Evolutionary conservation across 1,140 invertebrate species (phyloP).

Genomic region (Penaeus vannamei): DNA sequence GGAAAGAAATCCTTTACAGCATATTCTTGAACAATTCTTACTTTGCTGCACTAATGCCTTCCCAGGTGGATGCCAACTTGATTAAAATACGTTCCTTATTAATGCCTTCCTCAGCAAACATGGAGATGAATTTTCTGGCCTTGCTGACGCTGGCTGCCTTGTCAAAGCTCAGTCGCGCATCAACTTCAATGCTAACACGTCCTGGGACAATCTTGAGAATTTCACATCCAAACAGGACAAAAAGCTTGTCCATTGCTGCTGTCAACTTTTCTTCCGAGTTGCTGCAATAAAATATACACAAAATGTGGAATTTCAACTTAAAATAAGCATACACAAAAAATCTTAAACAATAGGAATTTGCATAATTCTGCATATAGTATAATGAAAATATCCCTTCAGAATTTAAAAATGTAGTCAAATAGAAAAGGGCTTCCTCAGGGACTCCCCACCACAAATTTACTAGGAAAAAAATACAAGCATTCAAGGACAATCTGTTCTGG

Average conservation of each 20-base stretch:
- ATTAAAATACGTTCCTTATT: constrained; percentile 95
- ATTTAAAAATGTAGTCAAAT: background rate
- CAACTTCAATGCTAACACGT: constrained; percentile 98
- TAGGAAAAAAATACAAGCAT: background rate
- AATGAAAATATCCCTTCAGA: too few relatives aligned
- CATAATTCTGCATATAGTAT: too few relatives aligned
- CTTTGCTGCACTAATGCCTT: constrained; percentile 98
- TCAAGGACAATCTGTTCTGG: too few relatives aligned
- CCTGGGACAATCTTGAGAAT: constrained; percentile 99
- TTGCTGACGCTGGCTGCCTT: constrained; percentile 92
- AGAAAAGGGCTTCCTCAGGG: too few relatives aligned
- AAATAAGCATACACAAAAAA: constrained; percentile 68
- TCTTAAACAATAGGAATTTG: too few relatives aligned
- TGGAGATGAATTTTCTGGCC: constrained; percentile 87
- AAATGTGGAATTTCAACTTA: constrained; percentile 75
- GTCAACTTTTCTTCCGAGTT: constrained; percentile 75
- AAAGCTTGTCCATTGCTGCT: constrained; percentile 92
- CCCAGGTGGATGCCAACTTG: constrained; percentile 98
- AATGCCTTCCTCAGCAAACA: constrained; percentile 93
- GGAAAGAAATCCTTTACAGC: too few relatives aligned
- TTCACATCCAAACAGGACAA: constrained; percentile 96
- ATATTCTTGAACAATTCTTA: too few relatives aligned
- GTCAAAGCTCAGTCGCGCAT: constrained; percentile 97
- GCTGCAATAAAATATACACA: constrained; percentile 65
- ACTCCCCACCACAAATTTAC: too few relatives aligned